Base-by-base conservation (phyloP, 53 echinoderm and acorn worm species). In the Arbacia lixula region DNA sequence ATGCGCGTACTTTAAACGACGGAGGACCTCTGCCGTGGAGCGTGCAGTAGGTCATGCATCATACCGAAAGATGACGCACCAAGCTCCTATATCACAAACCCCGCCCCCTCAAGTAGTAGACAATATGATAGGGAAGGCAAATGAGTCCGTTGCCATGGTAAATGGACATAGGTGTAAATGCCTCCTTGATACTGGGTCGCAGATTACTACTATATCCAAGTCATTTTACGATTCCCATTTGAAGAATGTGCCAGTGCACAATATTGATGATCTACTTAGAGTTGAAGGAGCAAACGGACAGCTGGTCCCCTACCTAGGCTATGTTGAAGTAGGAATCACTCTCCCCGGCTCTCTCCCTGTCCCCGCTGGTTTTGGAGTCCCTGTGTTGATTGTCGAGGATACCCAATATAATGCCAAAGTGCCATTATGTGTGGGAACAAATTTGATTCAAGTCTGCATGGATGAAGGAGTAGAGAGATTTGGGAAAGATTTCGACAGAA, bases 1-100 rank as follows among this genome's bases (percentile, higher is more conserved):
- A n/a, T n/a, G n/a, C n/a, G n/a, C n/a, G n/a, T n/a, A n/a, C 37
- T 19, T 86, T 86, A 86, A 86, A 86, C 66, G 32, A 27, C 65
- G 24, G 36, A 4, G 66, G 86, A 38, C 52, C 86, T 63, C 53
- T 76, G 64, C 66, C 37, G 21, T 16, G 69, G 69, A 68, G 38
- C 37, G 37, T 38, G 42, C 67, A 56, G 69, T 68, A 71, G 69
- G 58, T 38, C 72, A 16, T 33, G 17, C 60, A 10, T 1, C 17
- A 2, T 40, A n/a, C 39, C 40, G 27, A 20, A 8, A 22, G 51
- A 33, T 26, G 4, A 84, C n/a, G n/a, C n/a, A n/a, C n/a, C n/a
- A n/a, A n/a, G n/a, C n/a, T n/a, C n/a, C n/a, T n/a, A n/a, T n/a
- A n/a, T n/a, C n/a, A n/a, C n/a, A n/a, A n/a, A n/a, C 35, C 55